phyloP scores from a whole-genome alignment of 1,140 invertebrate genomes.

The Penaeus indicus region DNA sequence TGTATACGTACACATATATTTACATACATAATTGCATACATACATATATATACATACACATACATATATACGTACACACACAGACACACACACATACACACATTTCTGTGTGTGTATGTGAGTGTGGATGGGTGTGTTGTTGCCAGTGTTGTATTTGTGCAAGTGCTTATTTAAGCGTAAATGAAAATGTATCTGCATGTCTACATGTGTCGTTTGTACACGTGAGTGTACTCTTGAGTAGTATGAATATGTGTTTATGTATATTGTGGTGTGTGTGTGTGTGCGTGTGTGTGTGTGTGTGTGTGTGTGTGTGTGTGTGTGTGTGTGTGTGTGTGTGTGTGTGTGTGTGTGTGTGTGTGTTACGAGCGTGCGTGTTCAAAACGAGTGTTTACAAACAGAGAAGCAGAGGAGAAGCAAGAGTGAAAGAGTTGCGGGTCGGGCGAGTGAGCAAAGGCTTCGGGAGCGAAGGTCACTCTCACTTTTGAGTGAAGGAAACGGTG shows the following conservation, averaged over 20 bases:
- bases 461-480: slow-evolving; percentile 54
- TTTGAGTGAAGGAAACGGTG: slow-evolving; percentile 44
- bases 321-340: slow-evolving; percentile 22
- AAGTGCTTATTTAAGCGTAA: neutral
- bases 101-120: neutral
- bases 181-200: neutral
- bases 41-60: neutral
- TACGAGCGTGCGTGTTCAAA: neutral
- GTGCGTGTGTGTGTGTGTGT: slow-evolving; percentile 19
- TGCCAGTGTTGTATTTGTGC: neutral
- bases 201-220: neutral
- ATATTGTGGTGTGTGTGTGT: neutral
- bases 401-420: neutral
- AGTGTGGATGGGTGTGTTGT: neutral
- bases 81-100: neutral
- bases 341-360: slow-evolving; percentile 8
- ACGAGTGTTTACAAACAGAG: neutral
- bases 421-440: neutral
- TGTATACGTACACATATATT: neutral
- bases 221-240: neutral
- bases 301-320: slow-evolving; percentile 26
- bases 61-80: neutral
- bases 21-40: too few relatives aligned
- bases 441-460: slow-evolving; percentile 20
- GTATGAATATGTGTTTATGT: too few relatives aligned